Evolutionary conservation across 2,888 invertebrate species (phyloP), one percentile per base, ranked within the genome.

Genomic region (Yponomeuta plumbellus): DNA sequence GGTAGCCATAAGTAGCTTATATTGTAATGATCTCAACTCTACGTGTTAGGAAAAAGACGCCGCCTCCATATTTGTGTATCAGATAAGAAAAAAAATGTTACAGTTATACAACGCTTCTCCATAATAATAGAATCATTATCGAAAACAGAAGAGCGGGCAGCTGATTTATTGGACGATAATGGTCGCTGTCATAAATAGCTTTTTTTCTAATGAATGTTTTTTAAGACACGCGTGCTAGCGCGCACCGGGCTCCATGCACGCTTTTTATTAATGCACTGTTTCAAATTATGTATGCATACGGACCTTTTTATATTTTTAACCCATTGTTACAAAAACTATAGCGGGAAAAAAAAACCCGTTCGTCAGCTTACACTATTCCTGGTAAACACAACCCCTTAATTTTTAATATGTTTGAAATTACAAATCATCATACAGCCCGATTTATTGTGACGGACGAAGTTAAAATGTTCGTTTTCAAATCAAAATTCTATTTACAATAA

Each of bases 51-150:
- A 34, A 34, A 10, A 5, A 34, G 34, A 34, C 34, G 34, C 34
- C 34, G 8, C 65, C 69, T 86, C 89, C 83, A 82, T 73, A 79
- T 68, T 76, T 68, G 63, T 52, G 11, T 68, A 76, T 39, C 76
- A 56, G 56, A 66, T 70, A 73, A 76, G 78, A 86, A 86, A 84
- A 86, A 84, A 86, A 89, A 87, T 85, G 87, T 86, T 88, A 88
- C 91, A 90, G 91, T 90, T 89, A 90, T 87, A 88, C 86, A 89
- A 90, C 89, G 88, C 88, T 88, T 91, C 89, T 88, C 91, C 89
- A 88, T 91, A 90, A 91, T 90, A 91, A 91, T 91, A 90, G 91
- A 91, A 91, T 91, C 90, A 91, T 91, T 90, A 90, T 90, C 85
- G 89, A 90, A 90, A 91, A 90, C 91, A 91, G 91, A 90, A 91